Percentiles rank a stretch among this genome's conserved stretches.
Conservation (phyloP, 1,140 invertebrate species). For the Zaprionus capensis region DNA sequence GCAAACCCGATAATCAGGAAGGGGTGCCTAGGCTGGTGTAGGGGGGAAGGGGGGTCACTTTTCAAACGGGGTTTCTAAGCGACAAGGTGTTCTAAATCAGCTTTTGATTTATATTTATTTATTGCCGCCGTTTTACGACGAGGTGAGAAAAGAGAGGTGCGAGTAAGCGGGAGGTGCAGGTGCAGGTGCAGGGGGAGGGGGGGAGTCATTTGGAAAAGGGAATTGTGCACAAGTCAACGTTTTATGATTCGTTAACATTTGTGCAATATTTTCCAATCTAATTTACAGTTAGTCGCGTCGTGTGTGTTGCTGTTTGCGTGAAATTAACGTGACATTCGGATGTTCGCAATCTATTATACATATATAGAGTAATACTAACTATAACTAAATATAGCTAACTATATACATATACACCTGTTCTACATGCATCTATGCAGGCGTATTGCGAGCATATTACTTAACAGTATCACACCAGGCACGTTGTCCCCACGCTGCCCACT, state of each 20-base stretch:
- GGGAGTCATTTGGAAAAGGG: neutral
- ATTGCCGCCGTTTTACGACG: constrained; percentile 17
- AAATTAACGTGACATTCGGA: constrained; percentile 72
- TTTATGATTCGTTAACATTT: constrained; percentile 68
- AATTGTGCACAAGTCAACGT: constrained; percentile 53
- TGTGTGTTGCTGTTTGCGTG: constrained; percentile 41
- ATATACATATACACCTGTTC: neutral
- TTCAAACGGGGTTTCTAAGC: constrained; percentile 18
- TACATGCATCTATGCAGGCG: neutral
- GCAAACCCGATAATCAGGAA: constrained; percentile 32
- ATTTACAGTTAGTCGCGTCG: constrained; percentile 56
- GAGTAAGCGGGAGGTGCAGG: neutral
- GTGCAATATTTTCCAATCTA: constrained; percentile 73
- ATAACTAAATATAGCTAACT: neutral
- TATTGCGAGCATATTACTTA: constrained; percentile 41
- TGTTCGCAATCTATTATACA: constrained; percentile 19
- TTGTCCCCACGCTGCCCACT: constrained; percentile 10
- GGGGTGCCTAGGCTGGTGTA: neutral
- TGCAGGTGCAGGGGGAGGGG: neutral
- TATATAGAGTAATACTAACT: constrained; percentile 7
- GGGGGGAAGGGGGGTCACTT: neutral
- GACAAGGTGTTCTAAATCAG: constrained; percentile 43
- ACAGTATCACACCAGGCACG: constrained; percentile 23
- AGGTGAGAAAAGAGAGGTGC: neutral
- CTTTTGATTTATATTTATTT: constrained; percentile 64